These are phyloP conservation scores for Habropoda laboriosa DNA, from an alignment of 1,140 invertebrate genomes.

Conservation along the genomic window DNA sequence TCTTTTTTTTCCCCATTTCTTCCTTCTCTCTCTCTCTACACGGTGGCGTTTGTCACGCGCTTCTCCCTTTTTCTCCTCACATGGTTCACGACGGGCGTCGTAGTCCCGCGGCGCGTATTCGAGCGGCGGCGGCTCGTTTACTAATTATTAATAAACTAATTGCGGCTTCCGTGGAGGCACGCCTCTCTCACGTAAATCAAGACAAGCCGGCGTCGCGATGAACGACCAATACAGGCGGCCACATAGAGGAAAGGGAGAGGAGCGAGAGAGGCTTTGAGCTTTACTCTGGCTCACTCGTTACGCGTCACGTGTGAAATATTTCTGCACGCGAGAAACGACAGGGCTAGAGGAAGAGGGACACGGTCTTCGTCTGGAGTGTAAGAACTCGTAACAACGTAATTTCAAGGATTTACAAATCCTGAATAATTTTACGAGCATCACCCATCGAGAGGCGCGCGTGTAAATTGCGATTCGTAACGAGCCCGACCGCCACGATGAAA, in stretches of 20 bases:
- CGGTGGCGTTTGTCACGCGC: slow-evolving; percentile 4
- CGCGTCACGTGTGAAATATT: slow-evolving; percentile 63
- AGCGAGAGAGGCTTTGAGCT: slow-evolving; percentile 46
- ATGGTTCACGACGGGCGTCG: slow-evolving; percentile 29
- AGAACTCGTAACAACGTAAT: slow-evolving; percentile 56
- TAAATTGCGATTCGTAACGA: slow-evolving; percentile 41
- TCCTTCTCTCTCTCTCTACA: not conserved
- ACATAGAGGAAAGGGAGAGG: not conserved
- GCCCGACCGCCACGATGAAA: not conserved
- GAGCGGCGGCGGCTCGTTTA: slow-evolving; percentile 61
- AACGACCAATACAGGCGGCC: slow-evolving; percentile 18
- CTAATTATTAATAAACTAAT: slow-evolving; percentile 81
- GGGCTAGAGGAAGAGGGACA: not conserved
- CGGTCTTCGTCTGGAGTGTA: not conserved
- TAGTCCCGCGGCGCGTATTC: slow-evolving; percentile 30
- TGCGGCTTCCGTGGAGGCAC: slow-evolving; percentile 78
- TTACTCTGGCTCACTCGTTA: slow-evolving; percentile 66
- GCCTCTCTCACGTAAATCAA: slow-evolving; percentile 80
- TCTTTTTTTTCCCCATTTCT: not conserved
- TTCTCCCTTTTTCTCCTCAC: slow-evolving; percentile 4
- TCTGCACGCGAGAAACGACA: slow-evolving; percentile 9
- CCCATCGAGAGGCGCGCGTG: not conserved
- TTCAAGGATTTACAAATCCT: slow-evolving; percentile 51
- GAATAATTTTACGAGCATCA: slow-evolving; percentile 34
- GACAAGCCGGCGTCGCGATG: slow-evolving; percentile 69